Conservation (phyloP, 2,888 invertebrate genomes). For the Metellina segmentata region DNA sequence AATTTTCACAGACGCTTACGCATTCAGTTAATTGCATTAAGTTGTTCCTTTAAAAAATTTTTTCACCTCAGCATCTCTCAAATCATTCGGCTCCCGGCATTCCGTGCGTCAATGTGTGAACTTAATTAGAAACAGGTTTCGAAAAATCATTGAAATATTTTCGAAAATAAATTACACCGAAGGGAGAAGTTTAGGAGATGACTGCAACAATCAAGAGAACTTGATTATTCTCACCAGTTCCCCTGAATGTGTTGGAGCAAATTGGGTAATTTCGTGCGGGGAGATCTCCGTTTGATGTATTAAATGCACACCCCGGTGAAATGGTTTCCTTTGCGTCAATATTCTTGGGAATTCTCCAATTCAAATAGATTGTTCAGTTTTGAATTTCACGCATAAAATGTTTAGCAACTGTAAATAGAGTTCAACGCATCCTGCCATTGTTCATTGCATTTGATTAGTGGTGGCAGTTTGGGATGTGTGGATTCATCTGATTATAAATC, state of each 20-base stretch:
- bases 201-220: conserved; percentile 18
- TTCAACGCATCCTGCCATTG: neutral
- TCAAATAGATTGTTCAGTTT: neutral
- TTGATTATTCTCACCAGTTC: neutral
- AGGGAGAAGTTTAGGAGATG: conserved; percentile 23
- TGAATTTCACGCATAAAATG: neutral
- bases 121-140: conserved; percentile 57
- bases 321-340: conserved; percentile 21
- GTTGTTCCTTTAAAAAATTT: conserved; percentile 1
- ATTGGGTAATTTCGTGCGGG: conserved; percentile 22
- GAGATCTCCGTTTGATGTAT: neutral
- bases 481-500: too few relatives aligned
- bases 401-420: neutral
- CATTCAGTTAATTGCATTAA: conserved; percentile 46
- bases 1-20: conserved; percentile 40
- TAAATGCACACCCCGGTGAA: neutral
- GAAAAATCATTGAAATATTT: conserved; percentile 59
- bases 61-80: neutral
- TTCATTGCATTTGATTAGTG: too few relatives aligned
- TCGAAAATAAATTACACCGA: conserved; percentile 44
- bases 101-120: neutral
- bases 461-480: too few relatives aligned
- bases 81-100: neutral
- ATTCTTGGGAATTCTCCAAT: neutral
- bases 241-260: neutral